These are phyloP conservation scores for Pharmacophagus antenor DNA, from an alignment of 2,888 invertebrate species.

Conservation along the genomic window DNA sequence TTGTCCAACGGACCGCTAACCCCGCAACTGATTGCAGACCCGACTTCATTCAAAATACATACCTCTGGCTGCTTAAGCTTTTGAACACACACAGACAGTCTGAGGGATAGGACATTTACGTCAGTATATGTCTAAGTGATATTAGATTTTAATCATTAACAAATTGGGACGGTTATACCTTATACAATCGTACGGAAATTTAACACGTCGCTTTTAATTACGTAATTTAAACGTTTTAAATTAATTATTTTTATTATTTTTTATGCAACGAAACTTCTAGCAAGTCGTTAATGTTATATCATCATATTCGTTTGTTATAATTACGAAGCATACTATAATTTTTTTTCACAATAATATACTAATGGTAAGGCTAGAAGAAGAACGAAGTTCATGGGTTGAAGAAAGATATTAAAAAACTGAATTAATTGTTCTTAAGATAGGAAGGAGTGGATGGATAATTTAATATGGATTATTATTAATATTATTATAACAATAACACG, in stretches of 20 bases:
- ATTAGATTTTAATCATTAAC: slow-evolving; percentile 9
- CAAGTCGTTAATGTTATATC: no score
- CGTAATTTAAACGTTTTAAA: neutral
- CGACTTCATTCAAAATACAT: slow-evolving; percentile 77
- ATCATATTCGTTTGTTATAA: no score
- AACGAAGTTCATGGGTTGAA: no score
- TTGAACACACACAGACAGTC: slow-evolving; percentile 39
- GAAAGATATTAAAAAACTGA: no score
- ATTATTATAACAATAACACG: no score
- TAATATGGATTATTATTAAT: no score
- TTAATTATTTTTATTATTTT: neutral
- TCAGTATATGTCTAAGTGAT: neutral
- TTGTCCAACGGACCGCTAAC: slow-evolving; percentile 69
- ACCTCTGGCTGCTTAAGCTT: slow-evolving; percentile 53
- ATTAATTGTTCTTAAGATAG: no score
- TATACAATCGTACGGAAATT: neutral
- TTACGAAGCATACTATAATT: no score
- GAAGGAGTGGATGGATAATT: no score
- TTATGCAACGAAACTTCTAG: no score
- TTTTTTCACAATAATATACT: no score
- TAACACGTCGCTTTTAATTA: neutral
- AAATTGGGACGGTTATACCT: slow-evolving; percentile 12
- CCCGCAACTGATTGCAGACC: slow-evolving; percentile 73
- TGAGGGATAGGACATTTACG: neutral
- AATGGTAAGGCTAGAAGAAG: no score